Percentiles rank a stretch among this genome's conserved stretches.
Conservation (phyloP, 1,140 invertebrate genomes). For the Sitophilus oryzae region DNA sequence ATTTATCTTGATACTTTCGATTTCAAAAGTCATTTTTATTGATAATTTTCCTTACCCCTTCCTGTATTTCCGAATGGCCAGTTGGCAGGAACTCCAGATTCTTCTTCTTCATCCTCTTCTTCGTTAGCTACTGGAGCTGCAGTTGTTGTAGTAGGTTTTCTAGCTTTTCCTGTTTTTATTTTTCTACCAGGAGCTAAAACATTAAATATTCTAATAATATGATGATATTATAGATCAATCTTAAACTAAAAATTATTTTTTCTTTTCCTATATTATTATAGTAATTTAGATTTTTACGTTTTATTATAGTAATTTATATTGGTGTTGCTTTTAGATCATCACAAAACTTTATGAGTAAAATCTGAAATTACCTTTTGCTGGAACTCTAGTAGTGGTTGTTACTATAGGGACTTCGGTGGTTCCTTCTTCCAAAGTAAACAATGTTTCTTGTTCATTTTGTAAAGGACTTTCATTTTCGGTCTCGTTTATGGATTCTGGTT, state of each 20-base stretch:
- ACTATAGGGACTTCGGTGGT: slow-evolving; percentile 18
- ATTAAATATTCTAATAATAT: no score
- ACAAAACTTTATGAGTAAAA: neutral
- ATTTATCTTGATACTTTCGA: neutral
- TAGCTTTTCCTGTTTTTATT: slow-evolving; percentile 13
- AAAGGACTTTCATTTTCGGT: slow-evolving; percentile 8
- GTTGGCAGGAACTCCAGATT: slow-evolving; percentile 28
- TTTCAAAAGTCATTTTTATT: no score
- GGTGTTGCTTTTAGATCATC: no score
- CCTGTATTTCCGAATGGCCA: slow-evolving; percentile 34
- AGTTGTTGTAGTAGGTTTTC: slow-evolving; percentile 1
- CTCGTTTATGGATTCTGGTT: slow-evolving; percentile 16
- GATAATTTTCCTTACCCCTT: slow-evolving; percentile 9
- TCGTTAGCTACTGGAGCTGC: neutral
- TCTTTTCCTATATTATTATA: neutral
- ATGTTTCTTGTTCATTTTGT: slow-evolving; percentile 14
- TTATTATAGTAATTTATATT: no score
- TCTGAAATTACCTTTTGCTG: slow-evolving; percentile 6
- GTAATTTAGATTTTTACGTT: no score
- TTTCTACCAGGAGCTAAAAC: neutral
- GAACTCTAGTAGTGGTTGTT: no score
- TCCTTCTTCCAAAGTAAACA: slow-evolving; percentile 11
- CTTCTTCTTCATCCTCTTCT: slow-evolving; percentile 34
- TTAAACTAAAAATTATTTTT: neutral
- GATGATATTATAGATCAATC: no score